Evolutionary conservation across 2,888 invertebrate genomes (phyloP).

Genomic region (Sarcophaga variegata): DNA sequence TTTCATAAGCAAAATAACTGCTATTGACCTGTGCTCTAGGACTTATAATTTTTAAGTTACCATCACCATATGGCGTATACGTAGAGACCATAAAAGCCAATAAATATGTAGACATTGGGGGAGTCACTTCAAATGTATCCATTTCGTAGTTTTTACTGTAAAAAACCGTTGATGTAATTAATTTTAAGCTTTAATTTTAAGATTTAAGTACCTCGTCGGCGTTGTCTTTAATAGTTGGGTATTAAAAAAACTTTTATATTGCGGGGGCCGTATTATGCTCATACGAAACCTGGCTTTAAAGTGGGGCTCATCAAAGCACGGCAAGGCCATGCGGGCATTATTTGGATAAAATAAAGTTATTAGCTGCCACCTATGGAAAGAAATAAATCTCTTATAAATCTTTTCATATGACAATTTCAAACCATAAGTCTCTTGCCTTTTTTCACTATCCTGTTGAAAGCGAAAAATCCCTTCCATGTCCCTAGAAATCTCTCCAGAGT

Average conservation of each 20-base stretch:
- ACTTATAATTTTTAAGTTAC: not conserved
- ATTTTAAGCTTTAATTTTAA: not conserved
- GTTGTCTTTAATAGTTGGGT: conserved; percentile 70
- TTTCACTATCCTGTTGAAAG: conserved; percentile 71
- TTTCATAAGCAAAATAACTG: conserved; percentile 84
- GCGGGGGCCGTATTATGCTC: conserved; percentile 83
- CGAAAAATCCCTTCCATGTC: conserved; percentile 75
- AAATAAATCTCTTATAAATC: not conserved
- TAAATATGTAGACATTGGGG: conserved; percentile 89
- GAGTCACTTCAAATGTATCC: conserved; percentile 79
- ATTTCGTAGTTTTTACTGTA: conserved; percentile 36
- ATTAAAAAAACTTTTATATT: conserved; percentile 77
- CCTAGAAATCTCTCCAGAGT: conserved; percentile 82
- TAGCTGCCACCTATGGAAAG: conserved; percentile 79
- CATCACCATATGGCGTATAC: conserved; percentile 5
- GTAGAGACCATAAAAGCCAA: conserved; percentile 88
- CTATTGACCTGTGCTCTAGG: conserved; percentile 81
- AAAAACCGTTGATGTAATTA: not conserved
- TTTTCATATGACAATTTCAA: not conserved
- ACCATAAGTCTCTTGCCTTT: conserved; percentile 66
- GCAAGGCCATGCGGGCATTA: conserved; percentile 85
- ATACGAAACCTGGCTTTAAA: conserved; percentile 87
- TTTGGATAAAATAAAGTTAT: conserved; percentile 87
- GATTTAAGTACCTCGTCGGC: conserved; percentile 69
- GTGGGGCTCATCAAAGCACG: conserved; percentile 89